Evolutionary conservation across 1,140 invertebrate species (phyloP).

Genomic region (Ooceraea biroi): DNA sequence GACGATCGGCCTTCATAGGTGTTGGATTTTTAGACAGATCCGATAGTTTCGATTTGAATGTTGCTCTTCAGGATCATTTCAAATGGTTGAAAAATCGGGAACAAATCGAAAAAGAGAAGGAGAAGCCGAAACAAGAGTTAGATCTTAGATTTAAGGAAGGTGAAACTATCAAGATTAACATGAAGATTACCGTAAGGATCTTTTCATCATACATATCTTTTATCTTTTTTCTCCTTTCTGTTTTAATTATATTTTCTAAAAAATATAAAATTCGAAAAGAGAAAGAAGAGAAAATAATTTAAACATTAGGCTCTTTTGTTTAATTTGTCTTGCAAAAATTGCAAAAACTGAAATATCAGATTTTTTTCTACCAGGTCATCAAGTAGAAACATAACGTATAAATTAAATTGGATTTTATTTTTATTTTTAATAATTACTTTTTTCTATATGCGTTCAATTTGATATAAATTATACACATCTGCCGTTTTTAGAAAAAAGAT

Average conservation of each 20-base stretch:
- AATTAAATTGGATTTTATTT: too few relatives aligned
- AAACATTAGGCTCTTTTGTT: not conserved
- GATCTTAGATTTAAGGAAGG: conserved; percentile 99
- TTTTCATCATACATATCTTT: conserved; percentile 39
- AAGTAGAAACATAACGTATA: too few relatives aligned
- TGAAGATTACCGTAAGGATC: conserved; percentile 96
- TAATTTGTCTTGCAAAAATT: too few relatives aligned
- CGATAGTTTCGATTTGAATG: conserved; percentile 99
- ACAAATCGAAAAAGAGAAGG: conserved; percentile 93
- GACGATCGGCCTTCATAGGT: conserved; percentile 98
- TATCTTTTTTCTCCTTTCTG: not conserved
- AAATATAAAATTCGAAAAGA: conserved; percentile 14
- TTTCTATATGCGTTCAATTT: not conserved
- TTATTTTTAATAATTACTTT: not conserved
- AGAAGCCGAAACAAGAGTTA: conserved; percentile 92
- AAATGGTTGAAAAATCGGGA: conserved; percentile 98
- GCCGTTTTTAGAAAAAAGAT: conserved; percentile 92
- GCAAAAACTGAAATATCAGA: too few relatives aligned
- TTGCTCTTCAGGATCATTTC: conserved; percentile 99
- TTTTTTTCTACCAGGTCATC: too few relatives aligned
- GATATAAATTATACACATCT: conserved; percentile 57
- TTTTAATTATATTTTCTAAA: not conserved
- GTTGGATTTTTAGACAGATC: conserved; percentile 98
- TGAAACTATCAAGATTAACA: conserved; percentile 99
- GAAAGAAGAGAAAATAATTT: conserved; percentile 7